These are phyloP conservation scores for Vanacampus margaritifer DNA, from an alignment of 2,113 vertebrate genomes.

Conservation along the genomic window DNA sequence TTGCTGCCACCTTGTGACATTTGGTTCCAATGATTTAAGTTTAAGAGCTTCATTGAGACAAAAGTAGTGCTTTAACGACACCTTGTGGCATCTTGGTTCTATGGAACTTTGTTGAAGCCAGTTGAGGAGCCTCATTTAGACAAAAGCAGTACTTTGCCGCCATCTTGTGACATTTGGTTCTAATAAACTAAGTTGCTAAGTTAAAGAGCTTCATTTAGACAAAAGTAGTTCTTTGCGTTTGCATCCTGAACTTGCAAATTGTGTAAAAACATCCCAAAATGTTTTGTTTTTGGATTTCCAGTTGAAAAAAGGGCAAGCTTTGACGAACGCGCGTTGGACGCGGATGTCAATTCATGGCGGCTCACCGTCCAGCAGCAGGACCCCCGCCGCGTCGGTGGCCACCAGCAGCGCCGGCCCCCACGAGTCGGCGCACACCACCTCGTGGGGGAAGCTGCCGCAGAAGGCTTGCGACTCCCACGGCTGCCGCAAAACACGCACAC, in stretches of 20 bases:
- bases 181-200: too few species aligned
- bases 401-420: constrained; percentile 93
- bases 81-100: too few species aligned
- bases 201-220: too few species aligned
- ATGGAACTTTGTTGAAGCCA: too few species aligned
- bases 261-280: too few species aligned
- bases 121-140: too few species aligned
- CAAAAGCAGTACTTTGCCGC: background rate
- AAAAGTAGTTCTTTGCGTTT: background rate
- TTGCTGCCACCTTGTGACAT: background rate
- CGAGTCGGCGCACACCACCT: constrained; percentile 89
- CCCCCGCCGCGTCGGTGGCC: constrained; percentile 88
- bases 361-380: constrained; percentile 84
- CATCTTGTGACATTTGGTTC: background rate
- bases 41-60: too few species aligned
- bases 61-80: too few species aligned
- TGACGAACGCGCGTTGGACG: too few species aligned
- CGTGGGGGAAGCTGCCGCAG: constrained; percentile 90
- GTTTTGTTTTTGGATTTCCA: background rate
- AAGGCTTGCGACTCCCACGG: constrained; percentile 97
- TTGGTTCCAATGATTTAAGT: background rate
- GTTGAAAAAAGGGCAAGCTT: background rate
- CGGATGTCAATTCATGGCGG: too few species aligned
- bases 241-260: too few species aligned
- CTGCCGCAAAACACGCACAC: constrained; percentile 64